Conservation (phyloP, 2,113 vertebrate species). For the Cryptotis parvus region DNA sequence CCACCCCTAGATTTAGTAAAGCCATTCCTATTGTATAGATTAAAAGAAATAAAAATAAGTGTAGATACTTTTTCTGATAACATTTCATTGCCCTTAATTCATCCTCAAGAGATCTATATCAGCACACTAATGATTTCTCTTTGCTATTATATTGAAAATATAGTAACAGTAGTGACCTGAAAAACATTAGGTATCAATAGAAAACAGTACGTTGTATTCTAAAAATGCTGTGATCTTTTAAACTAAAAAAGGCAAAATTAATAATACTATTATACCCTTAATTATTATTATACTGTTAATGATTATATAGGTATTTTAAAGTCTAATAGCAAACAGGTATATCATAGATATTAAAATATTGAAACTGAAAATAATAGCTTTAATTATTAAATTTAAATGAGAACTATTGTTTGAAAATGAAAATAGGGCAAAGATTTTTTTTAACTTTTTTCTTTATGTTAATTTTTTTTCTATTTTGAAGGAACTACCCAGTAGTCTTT, state of each 20-base stretch:
- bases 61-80: background rate
- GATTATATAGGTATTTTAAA: too few species aligned
- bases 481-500: too few species aligned
- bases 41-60: background rate
- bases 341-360: too few species aligned
- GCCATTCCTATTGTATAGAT: background rate
- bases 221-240: conserved; percentile 15
- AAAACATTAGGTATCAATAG: conserved; percentile 3
- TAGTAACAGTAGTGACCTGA: background rate
- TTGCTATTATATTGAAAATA: background rate
- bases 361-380: background rate
- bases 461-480: too few species aligned
- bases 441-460: background rate
- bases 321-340: too few species aligned
- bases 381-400: background rate
- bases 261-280: background rate
- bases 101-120: background rate
- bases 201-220: background rate
- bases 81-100: background rate
- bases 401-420: background rate
- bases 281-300: too few species aligned
- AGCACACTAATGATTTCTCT: background rate
- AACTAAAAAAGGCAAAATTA: background rate
- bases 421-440: background rate
- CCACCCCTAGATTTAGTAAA: conserved; percentile 63